Percentiles rank a stretch among this genome's conserved stretches.
These are phyloP conservation scores for Nematolebias whitei DNA, from an alignment of 2,113 vertebrate species.

Conservation along the genomic window DNA sequence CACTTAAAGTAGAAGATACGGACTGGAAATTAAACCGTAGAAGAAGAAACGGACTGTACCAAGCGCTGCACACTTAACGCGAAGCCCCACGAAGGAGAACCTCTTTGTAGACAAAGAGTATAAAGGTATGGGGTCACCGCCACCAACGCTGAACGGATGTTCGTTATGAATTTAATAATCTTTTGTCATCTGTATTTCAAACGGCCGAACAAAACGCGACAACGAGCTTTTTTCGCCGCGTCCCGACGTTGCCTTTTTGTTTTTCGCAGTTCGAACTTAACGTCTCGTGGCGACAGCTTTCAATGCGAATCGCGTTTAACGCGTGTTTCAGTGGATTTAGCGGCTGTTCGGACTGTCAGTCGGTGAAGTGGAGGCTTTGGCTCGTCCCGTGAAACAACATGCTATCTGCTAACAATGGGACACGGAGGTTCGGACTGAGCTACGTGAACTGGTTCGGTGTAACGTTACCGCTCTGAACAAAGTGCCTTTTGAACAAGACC, in stretches of 20 bases:
- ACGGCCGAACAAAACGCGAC: constrained; percentile 16
- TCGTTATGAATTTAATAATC: constrained; percentile 4
- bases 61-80: constrained; percentile 17
- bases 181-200: constrained; percentile 37
- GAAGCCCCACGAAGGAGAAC: constrained; percentile 34
- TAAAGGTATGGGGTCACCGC: constrained; percentile 60
- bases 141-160: not conserved
- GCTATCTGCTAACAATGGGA: constrained; percentile 76
- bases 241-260: constrained; percentile 37
- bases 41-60: constrained; percentile 40
- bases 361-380: constrained; percentile 1
- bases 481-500: not conserved
- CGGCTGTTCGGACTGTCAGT: constrained; percentile 7
- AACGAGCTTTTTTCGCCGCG: constrained; percentile 42
- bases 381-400: constrained; percentile 9
- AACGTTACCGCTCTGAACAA: not conserved
- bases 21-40: no score
- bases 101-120: constrained; percentile 76
- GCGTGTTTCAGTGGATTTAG: not conserved
- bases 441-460: constrained; percentile 9
- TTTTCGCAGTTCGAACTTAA: constrained; percentile 11
- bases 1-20: constrained; percentile 50
- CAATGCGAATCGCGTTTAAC: rapidly evolving
- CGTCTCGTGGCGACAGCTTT: not conserved
- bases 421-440: constrained; percentile 40